Conservation (phyloP, 2,888 invertebrate species). For the Nesidiocoris tenuis region DNA sequence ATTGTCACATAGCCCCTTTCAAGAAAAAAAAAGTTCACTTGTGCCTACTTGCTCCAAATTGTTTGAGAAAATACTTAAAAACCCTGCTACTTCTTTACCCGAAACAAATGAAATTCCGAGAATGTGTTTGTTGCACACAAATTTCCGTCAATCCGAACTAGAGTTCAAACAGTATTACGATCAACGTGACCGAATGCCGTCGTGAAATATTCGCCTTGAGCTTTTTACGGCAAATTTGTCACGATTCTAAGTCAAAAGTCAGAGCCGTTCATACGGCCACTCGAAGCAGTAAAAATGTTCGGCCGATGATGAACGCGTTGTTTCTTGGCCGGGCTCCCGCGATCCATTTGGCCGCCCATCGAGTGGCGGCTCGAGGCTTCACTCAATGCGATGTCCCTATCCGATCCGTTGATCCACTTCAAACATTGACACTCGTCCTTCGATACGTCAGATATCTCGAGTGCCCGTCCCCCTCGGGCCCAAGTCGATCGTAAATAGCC, state of each 20-base stretch:
- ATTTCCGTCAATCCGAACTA: too few relatives aligned
- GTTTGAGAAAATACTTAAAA: too few relatives aligned
- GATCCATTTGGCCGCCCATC: conserved; percentile 30
- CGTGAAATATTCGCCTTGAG: too few relatives aligned
- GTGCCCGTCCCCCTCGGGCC: background rate
- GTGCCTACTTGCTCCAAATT: too few relatives aligned
- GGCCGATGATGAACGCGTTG: conserved; percentile 16
- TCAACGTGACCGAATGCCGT: too few relatives aligned
- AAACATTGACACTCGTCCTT: background rate
- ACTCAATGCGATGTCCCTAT: background rate
- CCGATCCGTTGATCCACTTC: background rate
- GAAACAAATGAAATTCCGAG: too few relatives aligned
- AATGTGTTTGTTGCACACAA: too few relatives aligned
- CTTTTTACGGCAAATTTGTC: background rate
- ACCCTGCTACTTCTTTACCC: too few relatives aligned
- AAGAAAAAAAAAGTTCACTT: too few relatives aligned
- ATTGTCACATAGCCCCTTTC: too few relatives aligned
- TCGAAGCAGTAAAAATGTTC: background rate
- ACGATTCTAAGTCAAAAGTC: background rate
- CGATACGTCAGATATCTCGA: background rate
- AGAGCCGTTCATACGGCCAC: background rate
- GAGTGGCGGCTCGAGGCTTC: background rate
- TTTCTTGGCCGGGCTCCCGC: conserved; percentile 27
- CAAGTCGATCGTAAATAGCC: background rate
- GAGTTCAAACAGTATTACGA: too few relatives aligned